Evolutionary conservation across 2,113 vertebrate species (phyloP).

Genomic region (Prolemur simus): DNA sequence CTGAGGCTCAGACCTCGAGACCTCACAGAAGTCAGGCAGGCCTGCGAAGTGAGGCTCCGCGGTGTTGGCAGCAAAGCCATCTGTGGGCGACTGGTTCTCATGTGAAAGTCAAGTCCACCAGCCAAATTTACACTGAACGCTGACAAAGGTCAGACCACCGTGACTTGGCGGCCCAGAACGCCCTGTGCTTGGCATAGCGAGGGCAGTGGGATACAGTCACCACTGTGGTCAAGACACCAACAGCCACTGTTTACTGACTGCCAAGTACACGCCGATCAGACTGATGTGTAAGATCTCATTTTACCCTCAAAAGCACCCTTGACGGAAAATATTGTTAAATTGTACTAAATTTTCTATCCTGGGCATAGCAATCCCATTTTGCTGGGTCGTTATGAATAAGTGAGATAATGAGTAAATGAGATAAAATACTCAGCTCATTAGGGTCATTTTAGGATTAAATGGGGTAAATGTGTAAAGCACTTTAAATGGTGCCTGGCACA

Average conservation of each 20-base stretch:
- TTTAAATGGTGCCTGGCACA: not conserved
- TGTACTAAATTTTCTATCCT: not conserved
- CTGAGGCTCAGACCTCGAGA: not conserved
- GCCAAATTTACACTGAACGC: not conserved
- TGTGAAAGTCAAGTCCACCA: not conserved
- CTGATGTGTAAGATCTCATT: not conserved
- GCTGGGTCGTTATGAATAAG: not conserved
- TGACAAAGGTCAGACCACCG: not conserved
- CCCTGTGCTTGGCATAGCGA: not conserved
- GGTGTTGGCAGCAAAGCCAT: fast-evolving
- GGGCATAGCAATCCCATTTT: not conserved
- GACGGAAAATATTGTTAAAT: fast-evolving
- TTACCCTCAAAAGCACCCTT: not conserved
- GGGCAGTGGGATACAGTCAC: not conserved
- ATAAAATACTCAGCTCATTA: not conserved
- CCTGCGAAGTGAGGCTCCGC: not conserved
- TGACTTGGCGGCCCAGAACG: not conserved
- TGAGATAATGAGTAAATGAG: not conserved
- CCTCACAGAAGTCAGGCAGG: not conserved
- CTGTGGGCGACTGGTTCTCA: not conserved
- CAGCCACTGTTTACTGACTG: not conserved
- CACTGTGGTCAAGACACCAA: not conserved
- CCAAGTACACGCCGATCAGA: not conserved
- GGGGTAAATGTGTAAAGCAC: not conserved
- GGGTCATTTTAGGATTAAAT: not conserved